Conservation (phyloP, 2,888 invertebrate genomes). For the Pinctada fucata region DNA sequence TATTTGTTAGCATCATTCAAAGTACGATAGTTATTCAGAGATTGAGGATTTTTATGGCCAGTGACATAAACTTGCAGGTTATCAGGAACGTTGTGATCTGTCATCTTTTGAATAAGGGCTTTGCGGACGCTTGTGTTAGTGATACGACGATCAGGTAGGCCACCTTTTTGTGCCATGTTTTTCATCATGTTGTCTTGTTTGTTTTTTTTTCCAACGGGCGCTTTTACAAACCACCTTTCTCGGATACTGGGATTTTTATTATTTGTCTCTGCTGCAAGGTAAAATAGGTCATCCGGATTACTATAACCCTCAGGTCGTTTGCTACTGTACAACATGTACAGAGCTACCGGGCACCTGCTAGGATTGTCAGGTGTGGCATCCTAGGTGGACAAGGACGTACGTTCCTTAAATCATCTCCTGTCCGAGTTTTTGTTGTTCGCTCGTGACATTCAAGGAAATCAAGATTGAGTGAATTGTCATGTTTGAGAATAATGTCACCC, state of each 20-base stretch:
- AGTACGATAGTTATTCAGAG: constrained; percentile 1
- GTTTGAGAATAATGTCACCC: constrained; percentile 24
- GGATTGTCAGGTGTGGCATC: not conserved
- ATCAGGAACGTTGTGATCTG: constrained; percentile 25
- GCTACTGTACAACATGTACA: constrained; percentile 17
- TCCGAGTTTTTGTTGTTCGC: constrained; percentile 23
- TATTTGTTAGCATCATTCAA: constrained; percentile 18
- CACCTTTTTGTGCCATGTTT: constrained; percentile 9
- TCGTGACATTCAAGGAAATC: constrained; percentile 20
- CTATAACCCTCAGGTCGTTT: constrained; percentile 21
- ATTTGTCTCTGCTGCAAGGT: constrained; percentile 5
- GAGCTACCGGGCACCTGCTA: constrained; percentile 15
- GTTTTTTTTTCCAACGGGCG: constrained; percentile 10
- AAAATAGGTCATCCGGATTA: constrained; percentile 22
- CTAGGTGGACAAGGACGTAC: not conserved
- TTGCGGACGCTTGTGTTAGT: constrained; percentile 28
- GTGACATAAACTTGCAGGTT: constrained; percentile 22
- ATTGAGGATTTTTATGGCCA: constrained; percentile 20
- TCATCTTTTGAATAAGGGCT: constrained; percentile 31
- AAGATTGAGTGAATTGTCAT: not conserved
- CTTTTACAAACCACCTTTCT: constrained; percentile 13
- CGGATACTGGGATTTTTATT: constrained; percentile 11
- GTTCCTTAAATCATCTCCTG: constrained; percentile 9
- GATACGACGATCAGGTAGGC: not conserved
- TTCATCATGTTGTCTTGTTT: constrained; percentile 14